These are phyloP conservation scores for Pelodytes ibericus DNA, from an alignment of 2,797 vertebrate species.

Conservation along the genomic window DNA sequence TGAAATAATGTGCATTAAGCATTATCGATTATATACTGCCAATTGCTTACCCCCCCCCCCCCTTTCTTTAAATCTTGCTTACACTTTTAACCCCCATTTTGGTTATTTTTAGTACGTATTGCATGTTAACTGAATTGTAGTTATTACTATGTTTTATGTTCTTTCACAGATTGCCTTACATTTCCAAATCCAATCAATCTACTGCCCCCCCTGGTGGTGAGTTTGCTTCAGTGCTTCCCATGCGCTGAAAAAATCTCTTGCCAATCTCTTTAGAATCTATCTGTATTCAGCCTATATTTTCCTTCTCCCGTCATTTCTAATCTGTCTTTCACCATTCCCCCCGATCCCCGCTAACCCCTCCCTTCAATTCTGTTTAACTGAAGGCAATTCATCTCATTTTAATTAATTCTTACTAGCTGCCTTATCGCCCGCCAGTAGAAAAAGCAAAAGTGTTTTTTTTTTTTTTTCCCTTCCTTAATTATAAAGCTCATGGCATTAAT, in stretches of 20 bases:
- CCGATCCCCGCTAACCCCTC: slow-evolving; percentile 62
- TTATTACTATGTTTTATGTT: too few species aligned
- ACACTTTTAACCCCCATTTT: too few species aligned
- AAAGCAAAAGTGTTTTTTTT: slow-evolving; percentile 70
- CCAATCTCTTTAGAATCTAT: background rate
- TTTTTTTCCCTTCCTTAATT: slow-evolving; percentile 75
- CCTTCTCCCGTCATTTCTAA: slow-evolving; percentile 6
- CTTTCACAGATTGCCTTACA: too few species aligned
- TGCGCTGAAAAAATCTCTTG: background rate
- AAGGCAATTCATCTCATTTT: slow-evolving; percentile 82
- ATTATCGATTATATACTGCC: too few species aligned
- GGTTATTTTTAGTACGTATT: too few species aligned
- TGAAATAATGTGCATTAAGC: too few species aligned
- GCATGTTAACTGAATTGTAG: too few species aligned
- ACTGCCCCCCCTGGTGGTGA: background rate
- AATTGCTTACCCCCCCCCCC: too few species aligned
- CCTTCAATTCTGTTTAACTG: slow-evolving; percentile 74
- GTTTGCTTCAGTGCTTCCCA: background rate
- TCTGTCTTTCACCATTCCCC: slow-evolving; percentile 22
- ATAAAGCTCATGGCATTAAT: slow-evolving; percentile 81
- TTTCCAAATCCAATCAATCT: background rate
- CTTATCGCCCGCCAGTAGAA: slow-evolving; percentile 76
- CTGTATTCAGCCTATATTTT: background rate
- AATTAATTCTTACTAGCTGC: slow-evolving; percentile 83
- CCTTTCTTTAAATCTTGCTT: too few species aligned